A percentile compares a stretch with the other conserved stretches of the same genome.
phyloP scores from a whole-genome alignment of 2,888 invertebrate genomes.

The Spilosoma lubricipeda region DNA sequence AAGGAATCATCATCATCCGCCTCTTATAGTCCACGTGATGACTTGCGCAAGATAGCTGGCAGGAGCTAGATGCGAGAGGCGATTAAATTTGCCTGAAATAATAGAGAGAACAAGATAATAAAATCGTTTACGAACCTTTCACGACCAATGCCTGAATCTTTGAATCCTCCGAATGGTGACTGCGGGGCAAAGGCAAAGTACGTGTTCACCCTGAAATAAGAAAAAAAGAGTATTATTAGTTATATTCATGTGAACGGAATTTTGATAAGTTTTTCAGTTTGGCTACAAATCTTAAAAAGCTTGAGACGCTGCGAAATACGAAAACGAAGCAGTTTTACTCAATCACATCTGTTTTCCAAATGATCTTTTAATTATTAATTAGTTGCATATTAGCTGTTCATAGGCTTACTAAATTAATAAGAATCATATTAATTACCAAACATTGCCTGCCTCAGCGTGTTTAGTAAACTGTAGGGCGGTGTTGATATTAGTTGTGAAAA shows the following conservation, averaged over 20 bases:
- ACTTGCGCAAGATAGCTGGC: no score
- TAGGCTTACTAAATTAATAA: not conserved
- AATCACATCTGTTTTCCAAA: not conserved
- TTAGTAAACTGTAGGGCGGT: slow-evolving; percentile 91
- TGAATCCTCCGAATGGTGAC: slow-evolving; percentile 94
- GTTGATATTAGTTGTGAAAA: slow-evolving; percentile 92
- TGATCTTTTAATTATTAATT: not conserved
- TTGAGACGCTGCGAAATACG: no score
- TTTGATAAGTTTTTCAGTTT: not conserved
- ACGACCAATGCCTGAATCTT: slow-evolving; percentile 92
- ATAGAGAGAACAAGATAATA: not conserved
- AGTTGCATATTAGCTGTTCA: not conserved
- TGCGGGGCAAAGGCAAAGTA: slow-evolving; percentile 88
- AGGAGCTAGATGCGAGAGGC: no score
- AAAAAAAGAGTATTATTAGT: no score
- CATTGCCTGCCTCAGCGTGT: slow-evolving; percentile 91
- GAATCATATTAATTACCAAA: slow-evolving; percentile 85
- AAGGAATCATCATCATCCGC: no score
- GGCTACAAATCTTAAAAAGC: not conserved
- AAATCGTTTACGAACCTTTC: slow-evolving; percentile 62
- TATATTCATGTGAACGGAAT: no score
- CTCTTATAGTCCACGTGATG: no score
- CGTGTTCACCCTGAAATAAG: slow-evolving; percentile 76
- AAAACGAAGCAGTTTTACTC: not conserved
- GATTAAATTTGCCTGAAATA: no score